Conservation (phyloP, 2,113 vertebrate species). For the Saccopteryx bilineata region DNA sequence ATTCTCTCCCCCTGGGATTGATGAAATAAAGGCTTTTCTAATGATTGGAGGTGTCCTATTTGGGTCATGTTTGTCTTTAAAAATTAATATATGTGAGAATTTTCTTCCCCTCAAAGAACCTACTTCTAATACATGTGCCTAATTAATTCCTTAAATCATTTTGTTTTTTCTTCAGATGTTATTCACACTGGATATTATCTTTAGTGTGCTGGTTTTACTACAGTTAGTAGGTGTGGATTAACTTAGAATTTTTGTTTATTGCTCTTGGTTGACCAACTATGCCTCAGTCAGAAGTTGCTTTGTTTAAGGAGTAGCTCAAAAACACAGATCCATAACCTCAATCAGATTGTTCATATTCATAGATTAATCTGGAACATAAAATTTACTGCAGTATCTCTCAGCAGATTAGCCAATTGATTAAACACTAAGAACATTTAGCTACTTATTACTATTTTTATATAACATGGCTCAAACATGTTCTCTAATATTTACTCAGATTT, state of each 20-base stretch:
- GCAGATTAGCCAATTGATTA: neutral
- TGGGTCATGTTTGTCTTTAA: slow-evolving; percentile 29
- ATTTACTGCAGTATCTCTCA: neutral
- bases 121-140: slow-evolving; percentile 45
- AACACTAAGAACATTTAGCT: neutral
- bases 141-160: slow-evolving; percentile 62
- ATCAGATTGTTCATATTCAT: neutral
- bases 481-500: neutral
- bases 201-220: neutral
- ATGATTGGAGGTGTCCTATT: neutral
- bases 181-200: neutral
- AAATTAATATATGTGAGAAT: neutral
- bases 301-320: slow-evolving; percentile 8
- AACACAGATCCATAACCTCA: neutral
- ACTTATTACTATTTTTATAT: neutral
- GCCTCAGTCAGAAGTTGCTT: neutral
- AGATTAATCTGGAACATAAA: slow-evolving; percentile 21
- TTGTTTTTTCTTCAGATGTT: slow-evolving; percentile 38
- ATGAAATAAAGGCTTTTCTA: slow-evolving; percentile 34
- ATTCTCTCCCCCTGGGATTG: neutral
- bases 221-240: neutral
- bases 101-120: neutral
- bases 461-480: neutral
- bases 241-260: neutral
- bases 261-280: neutral